A percentile compares a stretch with the other conserved stretches of the same genome.
Conservation (phyloP, 2,797 vertebrate genomes). For the Smutsia temminckii region DNA sequence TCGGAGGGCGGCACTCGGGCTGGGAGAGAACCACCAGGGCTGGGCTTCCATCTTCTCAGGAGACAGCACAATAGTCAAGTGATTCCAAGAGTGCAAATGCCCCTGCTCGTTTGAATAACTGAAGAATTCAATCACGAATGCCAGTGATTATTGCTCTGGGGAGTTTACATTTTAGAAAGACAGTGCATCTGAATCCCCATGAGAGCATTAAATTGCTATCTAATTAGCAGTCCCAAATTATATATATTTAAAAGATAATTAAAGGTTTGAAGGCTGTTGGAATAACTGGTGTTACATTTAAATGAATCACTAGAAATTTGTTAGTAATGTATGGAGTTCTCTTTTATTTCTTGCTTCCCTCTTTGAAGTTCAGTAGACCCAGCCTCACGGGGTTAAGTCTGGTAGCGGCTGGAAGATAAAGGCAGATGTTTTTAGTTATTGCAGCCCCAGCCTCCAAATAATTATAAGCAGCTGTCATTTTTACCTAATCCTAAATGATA, state of each 20-base stretch:
- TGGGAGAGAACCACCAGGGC: slow-evolving; percentile 75
- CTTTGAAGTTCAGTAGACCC: slow-evolving; percentile 86
- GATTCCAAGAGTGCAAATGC: slow-evolving; percentile 80
- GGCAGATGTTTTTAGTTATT: slow-evolving; percentile 90
- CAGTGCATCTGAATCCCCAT: slow-evolving; percentile 85
- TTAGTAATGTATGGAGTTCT: slow-evolving; percentile 84
- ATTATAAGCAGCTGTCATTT: slow-evolving; percentile 89
- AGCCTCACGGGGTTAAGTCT: slow-evolving; percentile 84
- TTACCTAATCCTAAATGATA: slow-evolving; percentile 88
- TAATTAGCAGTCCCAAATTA: slow-evolving; percentile 93
- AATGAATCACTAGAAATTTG: slow-evolving; percentile 88
- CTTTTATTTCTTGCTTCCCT: slow-evolving; percentile 84
- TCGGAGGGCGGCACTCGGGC: slow-evolving; percentile 77
- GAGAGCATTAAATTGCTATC: slow-evolving; percentile 89
- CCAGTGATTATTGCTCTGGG: slow-evolving; percentile 91
- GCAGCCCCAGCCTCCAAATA: slow-evolving; percentile 85
- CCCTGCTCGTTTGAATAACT: slow-evolving; percentile 86
- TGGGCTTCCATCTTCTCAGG: neutral
- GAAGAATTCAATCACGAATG: slow-evolving; percentile 89
- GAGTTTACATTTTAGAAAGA: slow-evolving; percentile 86
- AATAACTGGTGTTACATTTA: slow-evolving; percentile 87
- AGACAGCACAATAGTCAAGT: slow-evolving; percentile 83
- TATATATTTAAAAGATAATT: slow-evolving; percentile 92
- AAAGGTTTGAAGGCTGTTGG: slow-evolving; percentile 89
- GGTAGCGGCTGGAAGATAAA: slow-evolving; percentile 86